A percentile compares a stretch with the other conserved stretches of the same genome.
phyloP scores from a whole-genome alignment of 2,797 vertebrate genomes.

The Chanos chanos region DNA sequence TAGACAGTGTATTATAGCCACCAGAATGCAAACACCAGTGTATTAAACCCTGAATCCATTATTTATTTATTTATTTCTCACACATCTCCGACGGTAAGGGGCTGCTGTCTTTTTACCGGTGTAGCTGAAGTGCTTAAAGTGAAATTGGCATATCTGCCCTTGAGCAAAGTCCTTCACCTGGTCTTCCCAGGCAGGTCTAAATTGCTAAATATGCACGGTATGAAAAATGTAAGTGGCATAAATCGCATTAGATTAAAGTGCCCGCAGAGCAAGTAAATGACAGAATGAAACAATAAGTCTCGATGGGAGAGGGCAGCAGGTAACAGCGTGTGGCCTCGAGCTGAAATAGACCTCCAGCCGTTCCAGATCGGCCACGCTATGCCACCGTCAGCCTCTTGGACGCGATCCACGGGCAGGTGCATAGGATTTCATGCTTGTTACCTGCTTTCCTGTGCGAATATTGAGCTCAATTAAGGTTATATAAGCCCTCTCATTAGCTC shows the following conservation, averaged over 20 bases:
- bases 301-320: conserved; percentile 37
- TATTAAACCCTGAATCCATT: too few species aligned
- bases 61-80: too few species aligned
- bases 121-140: background rate
- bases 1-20: background rate
- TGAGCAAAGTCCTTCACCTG: conserved; percentile 68
- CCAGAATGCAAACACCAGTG: too few species aligned
- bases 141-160: conserved; percentile 52
- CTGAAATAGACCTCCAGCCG: conserved; percentile 12
- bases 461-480: conserved; percentile 53
- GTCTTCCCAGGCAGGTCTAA: conserved; percentile 62
- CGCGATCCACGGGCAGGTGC: conserved; percentile 56
- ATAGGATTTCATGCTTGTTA: conserved; percentile 59
- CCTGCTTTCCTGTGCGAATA: conserved; percentile 56
- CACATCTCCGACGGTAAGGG: too few species aligned
- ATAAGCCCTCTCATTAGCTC: conserved; percentile 50
- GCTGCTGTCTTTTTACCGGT: too few species aligned
- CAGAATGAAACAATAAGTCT: conserved; percentile 70
- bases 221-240: conserved; percentile 69
- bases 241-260: conserved; percentile 68
- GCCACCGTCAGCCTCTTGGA: conserved; percentile 46
- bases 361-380: conserved; percentile 17
- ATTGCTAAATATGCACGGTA: conserved; percentile 62
- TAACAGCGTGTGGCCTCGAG: conserved; percentile 29
- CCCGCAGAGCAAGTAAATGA: conserved; percentile 67